phyloP scores from a whole-genome alignment of 2,888 invertebrate species.

The Meiosimyza decipiens region DNA sequence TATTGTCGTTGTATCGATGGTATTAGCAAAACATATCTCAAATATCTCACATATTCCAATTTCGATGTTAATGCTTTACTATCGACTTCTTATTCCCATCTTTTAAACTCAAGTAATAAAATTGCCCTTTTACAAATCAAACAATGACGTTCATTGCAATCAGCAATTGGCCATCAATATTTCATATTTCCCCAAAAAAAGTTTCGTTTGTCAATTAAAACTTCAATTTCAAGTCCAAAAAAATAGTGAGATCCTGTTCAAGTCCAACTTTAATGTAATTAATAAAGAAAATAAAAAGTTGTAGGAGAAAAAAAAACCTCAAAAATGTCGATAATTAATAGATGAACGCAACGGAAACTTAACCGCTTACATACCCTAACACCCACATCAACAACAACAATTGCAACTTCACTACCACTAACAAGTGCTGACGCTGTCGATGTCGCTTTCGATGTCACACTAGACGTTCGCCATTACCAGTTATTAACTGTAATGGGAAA shows the following conservation, averaged over 20 bases:
- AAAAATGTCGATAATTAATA: conserved; percentile 1
- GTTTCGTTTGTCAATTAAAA: conserved; percentile 16
- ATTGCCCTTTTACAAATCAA: too few species aligned
- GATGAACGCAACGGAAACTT: conserved; percentile 28
- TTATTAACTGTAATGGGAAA: conserved; percentile 62
- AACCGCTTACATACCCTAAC: conserved; percentile 24
- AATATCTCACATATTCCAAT: too few species aligned
- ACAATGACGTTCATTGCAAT: too few species aligned
- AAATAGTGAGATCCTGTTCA: not conserved
- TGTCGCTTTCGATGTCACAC: conserved; percentile 14
- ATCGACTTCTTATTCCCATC: too few species aligned
- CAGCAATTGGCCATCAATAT: not conserved
- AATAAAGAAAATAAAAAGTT: conserved; percentile 33
- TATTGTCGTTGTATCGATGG: too few species aligned
- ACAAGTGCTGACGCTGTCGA: conserved; percentile 1
- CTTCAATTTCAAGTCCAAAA: conserved; percentile 1
- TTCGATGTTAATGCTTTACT: too few species aligned
- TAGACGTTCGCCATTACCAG: conserved; percentile 54
- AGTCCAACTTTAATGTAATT: conserved; percentile 10
- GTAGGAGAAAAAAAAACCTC: conserved; percentile 1
- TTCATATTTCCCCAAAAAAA: not conserved
- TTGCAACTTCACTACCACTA: not conserved
- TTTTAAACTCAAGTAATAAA: too few species aligned
- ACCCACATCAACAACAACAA: conserved; percentile 1
- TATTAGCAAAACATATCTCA: too few species aligned